Percentiles rank a stretch among this genome's conserved stretches.
phyloP scores from a whole-genome alignment of 2,113 vertebrate genomes.

The Illadopsis cleaveri region DNA sequence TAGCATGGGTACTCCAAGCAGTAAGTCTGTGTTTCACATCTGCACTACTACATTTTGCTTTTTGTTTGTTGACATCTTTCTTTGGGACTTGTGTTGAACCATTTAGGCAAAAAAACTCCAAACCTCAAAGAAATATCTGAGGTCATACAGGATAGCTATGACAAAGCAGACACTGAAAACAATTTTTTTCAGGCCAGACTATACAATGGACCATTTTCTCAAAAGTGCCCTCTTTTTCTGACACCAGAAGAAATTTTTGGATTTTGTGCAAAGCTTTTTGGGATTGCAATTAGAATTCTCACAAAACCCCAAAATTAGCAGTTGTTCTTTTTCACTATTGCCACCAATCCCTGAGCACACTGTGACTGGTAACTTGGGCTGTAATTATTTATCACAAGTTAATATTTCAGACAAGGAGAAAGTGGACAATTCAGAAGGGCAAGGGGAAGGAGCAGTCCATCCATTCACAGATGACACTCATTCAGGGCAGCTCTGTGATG shows the following conservation, averaged over 20 bases:
- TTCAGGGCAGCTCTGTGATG: neutral
- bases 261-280: neutral
- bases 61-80: neutral
- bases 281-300: neutral
- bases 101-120: neutral
- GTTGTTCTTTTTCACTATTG: neutral
- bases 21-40: neutral
- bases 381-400: neutral
- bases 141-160: fast-evolving
- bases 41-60: neutral
- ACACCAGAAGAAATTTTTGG: neutral
- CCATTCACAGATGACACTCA: neutral
- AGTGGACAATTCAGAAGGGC: neutral
- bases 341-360: neutral
- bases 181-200: neutral
- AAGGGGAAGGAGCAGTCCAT: neutral
- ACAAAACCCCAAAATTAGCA: neutral
- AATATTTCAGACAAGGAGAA: neutral
- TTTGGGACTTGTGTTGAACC: neutral
- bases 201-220: neutral
- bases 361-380: neutral
- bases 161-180: neutral
- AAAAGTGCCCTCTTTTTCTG: neutral
- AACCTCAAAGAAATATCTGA: neutral
- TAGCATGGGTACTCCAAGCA: neutral